A percentile compares a stretch with the other conserved stretches of the same genome.
Evolutionary conservation across 2,888 invertebrate genomes (phyloP).

Genomic region (Podabrus alpinus): DNA sequence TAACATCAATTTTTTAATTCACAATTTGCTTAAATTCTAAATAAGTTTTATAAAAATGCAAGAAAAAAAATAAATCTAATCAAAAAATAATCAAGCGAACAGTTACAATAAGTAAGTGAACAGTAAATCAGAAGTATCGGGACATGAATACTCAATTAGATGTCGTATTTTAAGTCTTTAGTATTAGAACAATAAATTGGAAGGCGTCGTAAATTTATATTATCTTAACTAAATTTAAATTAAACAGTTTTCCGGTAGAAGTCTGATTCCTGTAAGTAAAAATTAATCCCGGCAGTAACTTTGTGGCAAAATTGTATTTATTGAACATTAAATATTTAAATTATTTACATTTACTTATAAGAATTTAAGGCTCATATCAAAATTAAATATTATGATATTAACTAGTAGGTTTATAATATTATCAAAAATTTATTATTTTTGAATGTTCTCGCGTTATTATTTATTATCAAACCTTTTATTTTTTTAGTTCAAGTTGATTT

Average conservation of each 20-base stretch:
- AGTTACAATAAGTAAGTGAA: conserved; percentile 32
- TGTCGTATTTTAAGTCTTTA: conserved; percentile 39
- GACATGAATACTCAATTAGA: conserved; percentile 46
- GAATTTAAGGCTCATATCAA: too few relatives aligned
- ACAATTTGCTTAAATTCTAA: not conserved
- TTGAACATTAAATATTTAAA: too few relatives aligned
- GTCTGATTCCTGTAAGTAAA: not conserved
- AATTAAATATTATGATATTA: too few relatives aligned
- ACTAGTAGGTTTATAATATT: too few relatives aligned
- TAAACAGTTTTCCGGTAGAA: not conserved
- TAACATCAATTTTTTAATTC: not conserved
- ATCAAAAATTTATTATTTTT: too few relatives aligned
- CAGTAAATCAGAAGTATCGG: conserved; percentile 42
- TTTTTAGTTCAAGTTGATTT: too few relatives aligned
- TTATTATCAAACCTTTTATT: too few relatives aligned
- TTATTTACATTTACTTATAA: too few relatives aligned
- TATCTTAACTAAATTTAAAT: conserved; percentile 31
- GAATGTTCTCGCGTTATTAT: too few relatives aligned
- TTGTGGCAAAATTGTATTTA: not conserved
- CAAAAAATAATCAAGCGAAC: conserved; percentile 42
- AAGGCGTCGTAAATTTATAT: conserved; percentile 41
- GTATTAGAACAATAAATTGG: conserved; percentile 35
- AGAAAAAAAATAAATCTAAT: conserved; percentile 21
- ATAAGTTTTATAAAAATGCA: not conserved
- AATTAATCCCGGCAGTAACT: not conserved